These are phyloP conservation scores for Myrmecobius fasciatus DNA, from an alignment of 2,113 vertebrate species.

Conservation along the genomic window DNA sequence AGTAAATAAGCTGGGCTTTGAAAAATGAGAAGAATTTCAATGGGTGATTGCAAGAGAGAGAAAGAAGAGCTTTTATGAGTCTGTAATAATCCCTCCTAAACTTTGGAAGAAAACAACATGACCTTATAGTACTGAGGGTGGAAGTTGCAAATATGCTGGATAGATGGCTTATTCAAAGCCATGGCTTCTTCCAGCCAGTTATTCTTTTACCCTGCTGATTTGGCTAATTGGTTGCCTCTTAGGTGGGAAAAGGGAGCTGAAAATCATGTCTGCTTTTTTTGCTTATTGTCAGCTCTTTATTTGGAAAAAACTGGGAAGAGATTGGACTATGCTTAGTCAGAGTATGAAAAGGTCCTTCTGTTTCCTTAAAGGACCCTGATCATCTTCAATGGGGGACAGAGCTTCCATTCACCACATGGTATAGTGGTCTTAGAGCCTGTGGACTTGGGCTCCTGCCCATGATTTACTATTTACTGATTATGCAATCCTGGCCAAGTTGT, in stretches of 20 bases:
- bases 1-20: not conserved
- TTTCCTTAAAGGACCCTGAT: not conserved
- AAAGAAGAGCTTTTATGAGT: not conserved
- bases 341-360: not conserved
- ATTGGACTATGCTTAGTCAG: not conserved
- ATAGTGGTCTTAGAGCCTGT: not conserved
- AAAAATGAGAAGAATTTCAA: not conserved
- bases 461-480: not conserved
- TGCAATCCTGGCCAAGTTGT: not conserved
- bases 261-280: not conserved
- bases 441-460: not conserved
- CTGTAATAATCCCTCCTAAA: not conserved
- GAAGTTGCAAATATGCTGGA: not conserved
- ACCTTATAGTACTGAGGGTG: no score
- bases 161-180: not conserved
- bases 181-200: not conserved
- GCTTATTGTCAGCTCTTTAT: not conserved
- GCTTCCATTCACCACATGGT: not conserved
- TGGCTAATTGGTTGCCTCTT: not conserved
- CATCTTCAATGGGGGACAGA: no score
- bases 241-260: not conserved
- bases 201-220: not conserved
- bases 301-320: not conserved
- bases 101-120: not conserved
- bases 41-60: not conserved